Evolutionary conservation across 2,888 invertebrate species (phyloP).

Genomic region (Rhagonycha lutea): DNA sequence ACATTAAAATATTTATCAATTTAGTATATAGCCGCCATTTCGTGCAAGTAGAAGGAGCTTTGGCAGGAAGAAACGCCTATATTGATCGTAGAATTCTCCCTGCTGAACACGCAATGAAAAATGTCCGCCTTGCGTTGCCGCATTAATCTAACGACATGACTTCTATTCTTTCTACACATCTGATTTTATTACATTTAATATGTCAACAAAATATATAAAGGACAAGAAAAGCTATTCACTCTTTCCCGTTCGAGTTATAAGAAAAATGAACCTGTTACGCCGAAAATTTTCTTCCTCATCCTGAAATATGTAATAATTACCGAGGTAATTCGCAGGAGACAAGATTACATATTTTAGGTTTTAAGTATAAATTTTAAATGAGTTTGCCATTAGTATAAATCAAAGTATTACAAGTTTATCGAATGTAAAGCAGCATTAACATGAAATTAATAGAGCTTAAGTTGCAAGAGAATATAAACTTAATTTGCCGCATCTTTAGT

Average conservation of each 20-base stretch:
- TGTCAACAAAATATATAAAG: slow-evolving; percentile 16
- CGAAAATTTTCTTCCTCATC: background rate
- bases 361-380: background rate
- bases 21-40: slow-evolving; percentile 39
- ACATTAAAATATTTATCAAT: slow-evolving; percentile 16
- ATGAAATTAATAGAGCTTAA: slow-evolving; percentile 39
- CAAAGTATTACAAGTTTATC: slow-evolving; percentile 11
- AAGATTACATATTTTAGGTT: background rate
- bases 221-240: background rate
- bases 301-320: background rate
- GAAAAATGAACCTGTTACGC: background rate
- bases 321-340: background rate
- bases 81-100: slow-evolving; percentile 47
- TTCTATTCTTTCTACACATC: slow-evolving; percentile 27
- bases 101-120: slow-evolving; percentile 50
- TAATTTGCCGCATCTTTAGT: slow-evolving; percentile 43
- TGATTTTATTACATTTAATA: slow-evolving; percentile 30
- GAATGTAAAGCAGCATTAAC: slow-evolving; percentile 30
- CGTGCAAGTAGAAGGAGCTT: slow-evolving; percentile 37
- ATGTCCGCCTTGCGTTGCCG: slow-evolving; percentile 46
- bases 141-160: slow-evolving; percentile 40
- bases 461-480: slow-evolving; percentile 38
- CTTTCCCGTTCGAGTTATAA: background rate
- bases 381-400: background rate
- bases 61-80: slow-evolving; percentile 51